A percentile compares a stretch with the other conserved stretches of the same genome.
Evolutionary conservation across 2,113 vertebrate species (phyloP).

Genomic region (Puffinus mauretanicus): DNA sequence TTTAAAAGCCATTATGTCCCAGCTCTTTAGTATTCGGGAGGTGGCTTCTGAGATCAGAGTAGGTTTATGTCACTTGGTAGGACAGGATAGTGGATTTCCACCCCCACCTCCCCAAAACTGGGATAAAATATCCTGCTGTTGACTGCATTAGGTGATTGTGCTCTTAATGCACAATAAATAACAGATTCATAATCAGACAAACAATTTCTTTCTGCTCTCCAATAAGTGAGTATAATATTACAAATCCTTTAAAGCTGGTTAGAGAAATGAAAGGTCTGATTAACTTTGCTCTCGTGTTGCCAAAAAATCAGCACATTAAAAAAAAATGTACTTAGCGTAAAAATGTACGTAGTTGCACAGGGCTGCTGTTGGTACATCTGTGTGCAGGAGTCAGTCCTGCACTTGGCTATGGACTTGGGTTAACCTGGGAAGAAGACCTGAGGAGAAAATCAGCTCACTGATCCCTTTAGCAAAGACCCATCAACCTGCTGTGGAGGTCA

Average conservation of each 20-base stretch:
- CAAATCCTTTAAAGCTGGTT: conserved; percentile 45
- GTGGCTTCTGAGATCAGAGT: conserved; percentile 59
- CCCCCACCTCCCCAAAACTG: neutral
- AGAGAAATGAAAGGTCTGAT: conserved; percentile 38
- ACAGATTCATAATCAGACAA: conserved; percentile 37
- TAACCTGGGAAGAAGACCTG: neutral
- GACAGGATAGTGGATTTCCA: neutral
- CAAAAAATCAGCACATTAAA: conserved; percentile 21
- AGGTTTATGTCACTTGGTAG: conserved; percentile 38
- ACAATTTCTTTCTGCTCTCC: conserved; percentile 18
- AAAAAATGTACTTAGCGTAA: neutral
- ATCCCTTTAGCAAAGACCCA: neutral
- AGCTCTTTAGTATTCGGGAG: conserved; percentile 63
- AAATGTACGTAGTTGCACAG: neutral
- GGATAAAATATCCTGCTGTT: conserved; percentile 12
- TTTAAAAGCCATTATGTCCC: conserved; percentile 54
- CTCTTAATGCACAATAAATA: conserved; percentile 14
- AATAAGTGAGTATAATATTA: conserved; percentile 37
- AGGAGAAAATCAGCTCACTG: neutral
- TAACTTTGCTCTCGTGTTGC: neutral
- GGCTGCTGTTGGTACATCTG: neutral
- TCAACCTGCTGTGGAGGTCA: neutral
- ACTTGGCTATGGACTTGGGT: neutral
- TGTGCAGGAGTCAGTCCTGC: neutral
- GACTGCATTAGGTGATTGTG: neutral